These are phyloP conservation scores for Mormoops blainvillei DNA, from an alignment of 2,113 vertebrate species.

Conservation along the genomic window DNA sequence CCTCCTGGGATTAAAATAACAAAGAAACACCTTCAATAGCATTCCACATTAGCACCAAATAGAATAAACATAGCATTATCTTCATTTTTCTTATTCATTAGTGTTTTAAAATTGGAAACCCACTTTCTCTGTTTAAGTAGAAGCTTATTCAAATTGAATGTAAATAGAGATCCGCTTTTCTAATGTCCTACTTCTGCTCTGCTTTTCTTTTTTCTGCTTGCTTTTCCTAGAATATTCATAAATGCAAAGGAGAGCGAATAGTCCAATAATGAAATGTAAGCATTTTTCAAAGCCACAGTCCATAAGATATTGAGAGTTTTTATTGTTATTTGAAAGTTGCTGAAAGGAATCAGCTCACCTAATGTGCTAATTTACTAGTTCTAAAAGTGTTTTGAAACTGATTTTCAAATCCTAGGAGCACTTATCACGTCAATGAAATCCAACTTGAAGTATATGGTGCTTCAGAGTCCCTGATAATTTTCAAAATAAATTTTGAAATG, in stretches of 20 bases:
- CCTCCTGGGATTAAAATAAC: conserved; percentile 24
- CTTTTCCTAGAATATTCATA: conserved; percentile 60
- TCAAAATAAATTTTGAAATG: background rate
- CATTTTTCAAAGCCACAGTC: conserved; percentile 4
- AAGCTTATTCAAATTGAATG: conserved; percentile 61
- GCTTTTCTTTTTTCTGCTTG: conserved; percentile 6
- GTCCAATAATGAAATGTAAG: background rate
- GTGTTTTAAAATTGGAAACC: conserved; percentile 58
- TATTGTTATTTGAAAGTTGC: conserved; percentile 29
- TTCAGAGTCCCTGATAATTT: background rate
- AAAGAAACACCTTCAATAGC: conserved; percentile 22
- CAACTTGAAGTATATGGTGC: background rate
- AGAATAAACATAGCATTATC: conserved; percentile 51
- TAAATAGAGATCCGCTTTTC: conserved; percentile 58
- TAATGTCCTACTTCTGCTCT: conserved; percentile 29
- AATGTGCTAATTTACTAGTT: background rate
- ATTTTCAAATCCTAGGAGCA: background rate
- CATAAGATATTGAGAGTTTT: background rate
- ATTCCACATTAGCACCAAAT: conserved; percentile 26
- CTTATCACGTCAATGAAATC: background rate
- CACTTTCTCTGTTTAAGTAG: conserved; percentile 53
- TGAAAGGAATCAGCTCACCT: background rate
- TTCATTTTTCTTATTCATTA: conserved; percentile 62
- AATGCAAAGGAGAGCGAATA: background rate
- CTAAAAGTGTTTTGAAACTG: background rate